Percentiles rank a stretch among this genome's conserved stretches.
phyloP scores from a whole-genome alignment of 2,113 vertebrate genomes.

The Brachypodius melanocephalos region DNA sequence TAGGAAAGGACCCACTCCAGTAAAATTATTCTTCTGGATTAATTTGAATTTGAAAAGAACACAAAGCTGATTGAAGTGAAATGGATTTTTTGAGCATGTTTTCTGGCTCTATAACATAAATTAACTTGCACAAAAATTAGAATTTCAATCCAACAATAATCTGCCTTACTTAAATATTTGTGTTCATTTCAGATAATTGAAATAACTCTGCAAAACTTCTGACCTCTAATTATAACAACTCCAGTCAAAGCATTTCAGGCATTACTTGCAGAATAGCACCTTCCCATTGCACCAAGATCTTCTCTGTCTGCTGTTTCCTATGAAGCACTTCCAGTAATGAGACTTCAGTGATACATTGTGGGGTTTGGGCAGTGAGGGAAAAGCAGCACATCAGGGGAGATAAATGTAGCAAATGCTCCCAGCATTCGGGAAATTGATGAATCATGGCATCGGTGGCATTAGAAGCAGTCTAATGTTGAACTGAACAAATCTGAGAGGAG shows the following conservation, averaged over 20 bases:
- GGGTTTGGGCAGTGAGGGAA: neutral
- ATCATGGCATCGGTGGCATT: neutral
- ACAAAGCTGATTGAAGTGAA: neutral
- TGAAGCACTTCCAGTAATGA: neutral
- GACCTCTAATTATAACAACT: neutral
- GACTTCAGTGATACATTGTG: neutral
- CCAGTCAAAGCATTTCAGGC: neutral
- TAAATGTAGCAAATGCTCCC: neutral
- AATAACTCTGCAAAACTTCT: neutral
- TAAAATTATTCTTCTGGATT: neutral
- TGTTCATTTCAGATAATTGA: neutral
- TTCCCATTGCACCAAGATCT: neutral
- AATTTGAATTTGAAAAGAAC: conserved; percentile 11
- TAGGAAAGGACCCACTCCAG: neutral
- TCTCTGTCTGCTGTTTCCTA: neutral
- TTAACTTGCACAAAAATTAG: neutral
- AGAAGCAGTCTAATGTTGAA: neutral
- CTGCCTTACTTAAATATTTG: neutral
- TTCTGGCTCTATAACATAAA: neutral
- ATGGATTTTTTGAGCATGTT: neutral
- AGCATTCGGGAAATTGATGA: neutral
- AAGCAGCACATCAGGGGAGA: neutral
- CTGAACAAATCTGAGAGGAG: neutral
- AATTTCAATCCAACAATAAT: neutral
- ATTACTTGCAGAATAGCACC: neutral